Base-by-base conservation (phyloP, 1,140 invertebrate genomes). In the Drosophila cardini region DNA sequence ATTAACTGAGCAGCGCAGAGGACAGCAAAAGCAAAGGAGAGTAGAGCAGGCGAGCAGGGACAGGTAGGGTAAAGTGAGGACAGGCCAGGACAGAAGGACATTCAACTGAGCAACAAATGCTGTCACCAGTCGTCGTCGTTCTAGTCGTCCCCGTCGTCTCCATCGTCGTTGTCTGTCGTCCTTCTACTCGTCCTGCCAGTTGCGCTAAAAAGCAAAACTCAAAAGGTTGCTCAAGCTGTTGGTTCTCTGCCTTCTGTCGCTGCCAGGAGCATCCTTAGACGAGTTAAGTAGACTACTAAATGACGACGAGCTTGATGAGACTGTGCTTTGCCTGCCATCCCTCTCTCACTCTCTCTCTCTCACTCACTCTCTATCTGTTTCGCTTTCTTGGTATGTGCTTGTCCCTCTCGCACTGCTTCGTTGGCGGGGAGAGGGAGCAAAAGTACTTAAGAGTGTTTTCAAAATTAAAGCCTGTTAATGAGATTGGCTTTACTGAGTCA, bases 231-330 rank as follows among this genome's bases (percentile, higher is more conserved):
- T 82, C 79, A 77, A 89, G 84, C 73, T 80, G 83, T 82, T 81
- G 78, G 62, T 79, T 46, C 50, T 63, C 70, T 77, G 67, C 50
- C 38, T 26, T 30, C 57, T 64, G 53, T 57, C 73, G 52, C 75
- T 65, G 83, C 60, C 79, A 73, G 53, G 46, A 87, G 72, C 68
- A 83, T 87, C 72, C 80, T 89, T 63, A 89, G 80, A 89, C 84
- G 80, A 87, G 84, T 89, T 87, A 89, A 87, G 84, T 89, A 89
- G 84, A 87, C 84, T 87, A 87, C 83, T 86, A 86, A 86, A 86
- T 86, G 83, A 87, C 65, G 79, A 67, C 69, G 79, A 73, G 79
- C 79, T 83, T 63, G 78, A 70, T 61, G 67, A 70, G 56, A 42
- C 58, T 65, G 32, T 10, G 48, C 38, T 40, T 40, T 16, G 21